Percentiles rank a stretch among this genome's conserved stretches.
Conservation (phyloP, 2,797 vertebrate genomes). For the Distichodus sexfasciatus region DNA sequence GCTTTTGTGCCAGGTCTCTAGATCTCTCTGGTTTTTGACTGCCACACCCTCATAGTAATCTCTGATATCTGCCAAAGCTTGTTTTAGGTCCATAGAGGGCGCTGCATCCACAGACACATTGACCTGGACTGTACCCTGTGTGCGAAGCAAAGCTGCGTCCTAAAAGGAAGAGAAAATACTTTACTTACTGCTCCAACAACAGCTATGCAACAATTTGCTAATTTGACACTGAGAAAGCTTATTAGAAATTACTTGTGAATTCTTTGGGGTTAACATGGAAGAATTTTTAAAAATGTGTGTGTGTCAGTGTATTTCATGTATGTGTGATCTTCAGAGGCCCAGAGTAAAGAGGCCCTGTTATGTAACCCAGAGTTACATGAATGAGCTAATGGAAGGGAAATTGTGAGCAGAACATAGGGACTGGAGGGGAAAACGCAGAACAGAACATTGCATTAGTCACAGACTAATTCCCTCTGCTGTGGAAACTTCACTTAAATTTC, state of each 20-base stretch:
- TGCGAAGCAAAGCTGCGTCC: conserved; percentile 73
- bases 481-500: conserved; percentile 17
- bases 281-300: too few relatives aligned
- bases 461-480: conserved; percentile 2
- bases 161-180: conserved; percentile 53
- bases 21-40: conserved; percentile 79
- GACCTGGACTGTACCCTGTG: conserved; percentile 77
- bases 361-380: neutral
- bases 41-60: conserved; percentile 81
- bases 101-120: conserved; percentile 83
- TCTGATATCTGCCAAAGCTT: conserved; percentile 80
- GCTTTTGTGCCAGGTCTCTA: conserved; percentile 83
- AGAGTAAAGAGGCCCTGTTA: conserved; percentile 3
- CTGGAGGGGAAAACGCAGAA: conserved; percentile 23
- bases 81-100: conserved; percentile 78
- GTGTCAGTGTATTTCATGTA: neutral
- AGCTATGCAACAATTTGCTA: neutral
- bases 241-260: too few relatives aligned
- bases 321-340: too few relatives aligned
- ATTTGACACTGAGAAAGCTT: neutral
- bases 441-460: conserved; percentile 29
- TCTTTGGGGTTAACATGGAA: too few relatives aligned
- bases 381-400: conserved; percentile 32
- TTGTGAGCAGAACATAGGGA: conserved; percentile 6
- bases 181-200: conserved; percentile 10